These are phyloP conservation scores for Triplophysa siluroides DNA, from an alignment of 2,113 vertebrate genomes.

Conservation along the genomic window DNA sequence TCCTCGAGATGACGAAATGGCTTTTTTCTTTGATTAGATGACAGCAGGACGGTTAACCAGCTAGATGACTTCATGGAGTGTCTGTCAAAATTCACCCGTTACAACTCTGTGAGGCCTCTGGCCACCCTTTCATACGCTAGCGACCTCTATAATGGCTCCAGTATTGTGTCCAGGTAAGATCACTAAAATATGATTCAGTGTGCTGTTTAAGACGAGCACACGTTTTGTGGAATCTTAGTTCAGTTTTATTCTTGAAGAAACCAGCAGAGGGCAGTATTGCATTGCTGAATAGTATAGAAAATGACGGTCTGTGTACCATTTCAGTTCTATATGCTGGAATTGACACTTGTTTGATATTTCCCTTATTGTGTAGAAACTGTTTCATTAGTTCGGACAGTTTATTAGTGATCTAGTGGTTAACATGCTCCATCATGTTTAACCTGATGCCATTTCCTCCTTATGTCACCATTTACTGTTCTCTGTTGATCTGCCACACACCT, in stretches of 20 bases:
- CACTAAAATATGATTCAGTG: background rate
- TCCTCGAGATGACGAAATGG: constrained; percentile 20
- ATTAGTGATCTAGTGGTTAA: no score
- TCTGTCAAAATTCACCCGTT: constrained; percentile 95
- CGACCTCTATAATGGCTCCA: constrained; percentile 98
- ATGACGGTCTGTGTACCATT: background rate
- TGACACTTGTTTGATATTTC: background rate
- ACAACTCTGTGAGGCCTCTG: constrained; percentile 94
- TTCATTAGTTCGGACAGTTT: no score
- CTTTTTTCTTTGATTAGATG: constrained; percentile 75
- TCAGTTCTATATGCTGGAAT: background rate
- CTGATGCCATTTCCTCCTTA: no score
- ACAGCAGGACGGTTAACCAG: constrained; percentile 92
- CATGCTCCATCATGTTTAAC: no score
- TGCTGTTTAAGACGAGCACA: background rate
- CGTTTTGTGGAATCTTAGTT: background rate
- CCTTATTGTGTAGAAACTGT: no score
- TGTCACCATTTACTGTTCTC: no score
- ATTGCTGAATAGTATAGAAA: background rate
- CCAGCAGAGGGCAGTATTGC: constrained; percentile 54
- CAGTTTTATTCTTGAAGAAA: background rate
- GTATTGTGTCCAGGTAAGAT: constrained; percentile 97
- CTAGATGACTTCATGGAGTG: constrained; percentile 99
- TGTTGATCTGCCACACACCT: no score
- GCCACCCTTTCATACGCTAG: constrained; percentile 96